Conservation (phyloP, 2,113 vertebrate genomes). For the Mellivora capensis region DNA sequence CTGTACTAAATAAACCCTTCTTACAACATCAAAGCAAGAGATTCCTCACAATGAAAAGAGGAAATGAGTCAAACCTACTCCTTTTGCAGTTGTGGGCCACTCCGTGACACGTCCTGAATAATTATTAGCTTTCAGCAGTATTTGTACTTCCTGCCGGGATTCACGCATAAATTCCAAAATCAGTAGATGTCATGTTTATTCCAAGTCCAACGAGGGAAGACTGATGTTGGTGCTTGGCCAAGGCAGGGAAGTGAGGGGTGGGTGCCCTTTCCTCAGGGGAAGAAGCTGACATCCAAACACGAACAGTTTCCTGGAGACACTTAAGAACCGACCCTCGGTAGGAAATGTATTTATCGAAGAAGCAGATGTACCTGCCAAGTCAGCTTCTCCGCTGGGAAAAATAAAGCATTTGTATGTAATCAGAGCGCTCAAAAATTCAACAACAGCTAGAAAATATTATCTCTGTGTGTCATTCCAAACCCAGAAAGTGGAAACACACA, state of each 20-base stretch:
- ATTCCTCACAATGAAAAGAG: neutral
- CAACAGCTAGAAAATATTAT: neutral
- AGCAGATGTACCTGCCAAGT: rapidly evolving
- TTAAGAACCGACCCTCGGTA: too few species aligned
- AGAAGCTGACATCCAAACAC: rapidly evolving
- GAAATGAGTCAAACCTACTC: neutral
- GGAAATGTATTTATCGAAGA: neutral
- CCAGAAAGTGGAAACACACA: too few species aligned
- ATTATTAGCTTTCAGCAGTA: rapidly evolving
- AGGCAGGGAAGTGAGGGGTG: neutral
- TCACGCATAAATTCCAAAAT: neutral
- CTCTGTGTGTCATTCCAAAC: neutral
- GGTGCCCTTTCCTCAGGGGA: rapidly evolving
- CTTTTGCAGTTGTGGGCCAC: rapidly evolving
- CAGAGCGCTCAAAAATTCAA: neutral
- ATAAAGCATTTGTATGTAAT: neutral
- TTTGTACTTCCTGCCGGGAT: neutral
- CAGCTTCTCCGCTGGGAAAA: neutral
- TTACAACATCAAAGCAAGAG: too few species aligned
- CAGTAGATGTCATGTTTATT: neutral
- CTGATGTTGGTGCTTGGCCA: neutral
- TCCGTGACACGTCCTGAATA: rapidly evolving
- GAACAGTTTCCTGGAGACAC: neutral
- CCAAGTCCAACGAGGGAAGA: neutral
- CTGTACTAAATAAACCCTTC: neutral